Base-by-base conservation (phyloP, 2,888 invertebrate genomes). In the Cantharis flavilabris region DNA sequence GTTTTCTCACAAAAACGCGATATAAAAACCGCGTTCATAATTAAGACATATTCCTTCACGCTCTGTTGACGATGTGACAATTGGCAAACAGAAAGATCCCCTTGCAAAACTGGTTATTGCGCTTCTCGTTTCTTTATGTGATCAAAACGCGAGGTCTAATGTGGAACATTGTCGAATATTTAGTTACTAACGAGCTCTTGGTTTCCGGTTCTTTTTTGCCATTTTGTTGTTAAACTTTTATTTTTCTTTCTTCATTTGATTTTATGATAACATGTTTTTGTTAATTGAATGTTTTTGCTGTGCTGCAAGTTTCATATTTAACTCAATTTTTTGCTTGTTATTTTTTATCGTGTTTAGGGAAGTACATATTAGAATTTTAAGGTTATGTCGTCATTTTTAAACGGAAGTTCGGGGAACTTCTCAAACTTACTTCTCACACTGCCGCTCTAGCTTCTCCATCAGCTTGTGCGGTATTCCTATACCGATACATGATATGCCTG, bases 101-200 rank as follows among this genome's bases (percentile, higher is more conserved):
- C 75, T 72, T 72, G 62, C 72, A 70, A 73, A 79, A 79, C 79
- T 77, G 77, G 79, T 77, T 79, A 67, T 65, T 26, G 71, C 64
- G 63, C 70, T 73, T 71, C 71, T 71, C 49, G 64, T 64, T 69
- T 70, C 76, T 77, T 75, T 77, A 77, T 77, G 77, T 33, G 72
- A 70, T 71, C 73, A 65, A 75, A 75, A 77, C 70, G 71, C 72
- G 77, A 72, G 73, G 63, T 70, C 75, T 77, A 75, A 79, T 77
- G 73, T 77, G 75, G 75, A 75, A 76, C 77, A 78, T 76, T 79
- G 77, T 75, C 77, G 77, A 80, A 81, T 80, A 81, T 81, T 77
- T 80, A 77, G 78, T 80, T 79, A 76, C 78, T 81, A 81, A 81
- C 81, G 80, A 81, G 81, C 77, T 79, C 76, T 75, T 70, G 69